Evolutionary conservation across 2,113 vertebrate species (phyloP), one percentile per base, ranked within the genome.

Genomic region (Edolisoma coerulescens): DNA sequence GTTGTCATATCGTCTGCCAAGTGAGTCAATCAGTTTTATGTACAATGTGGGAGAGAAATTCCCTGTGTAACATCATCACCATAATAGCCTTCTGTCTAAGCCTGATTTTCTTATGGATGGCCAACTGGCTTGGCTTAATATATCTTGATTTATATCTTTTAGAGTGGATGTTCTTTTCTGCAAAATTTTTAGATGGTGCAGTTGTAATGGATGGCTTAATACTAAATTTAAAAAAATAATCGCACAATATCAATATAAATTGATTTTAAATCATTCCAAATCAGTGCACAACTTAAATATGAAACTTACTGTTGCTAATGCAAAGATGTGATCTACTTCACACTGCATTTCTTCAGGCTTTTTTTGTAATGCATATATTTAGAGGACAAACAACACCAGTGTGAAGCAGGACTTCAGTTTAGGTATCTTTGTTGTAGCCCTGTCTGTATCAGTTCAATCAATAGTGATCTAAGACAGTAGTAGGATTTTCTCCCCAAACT

Each of bases 1-100:
- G 99, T 99, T 96, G 98, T 99, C 96, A 98, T 99, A 98, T 99
- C 99, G 44, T 99, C 99, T 82, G 98, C 99, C 97, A 99, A 99
- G 99, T 99, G 95, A 98, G 99, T 98, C 33, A 13, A 61, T 80
- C 28, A 21, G 1, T 87, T 84, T 79, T 56, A 64, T n/a, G 28
- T 74, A 23, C 13, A 5, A 69, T 56, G 22, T 90, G 44, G 45
- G 60, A 50, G 39, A 89, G 78, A 78, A 93, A 86, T 75, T 70
- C 22, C 42, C 22, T 54, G 52, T 74, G 39, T 78, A 64, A 52
- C 70, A 22, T 87, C 47, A 65, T 75, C 53, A 44, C 13, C 13
- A 9, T 89, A 67, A 76, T 75, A 81, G 41, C 45, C 54, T 94
- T 89, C 78, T 84, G 28, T 74, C 32, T 93, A 33, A 84, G 50